Base-by-base conservation (phyloP, 1,140 invertebrate genomes). In the Kradibia gibbosae region DNA sequence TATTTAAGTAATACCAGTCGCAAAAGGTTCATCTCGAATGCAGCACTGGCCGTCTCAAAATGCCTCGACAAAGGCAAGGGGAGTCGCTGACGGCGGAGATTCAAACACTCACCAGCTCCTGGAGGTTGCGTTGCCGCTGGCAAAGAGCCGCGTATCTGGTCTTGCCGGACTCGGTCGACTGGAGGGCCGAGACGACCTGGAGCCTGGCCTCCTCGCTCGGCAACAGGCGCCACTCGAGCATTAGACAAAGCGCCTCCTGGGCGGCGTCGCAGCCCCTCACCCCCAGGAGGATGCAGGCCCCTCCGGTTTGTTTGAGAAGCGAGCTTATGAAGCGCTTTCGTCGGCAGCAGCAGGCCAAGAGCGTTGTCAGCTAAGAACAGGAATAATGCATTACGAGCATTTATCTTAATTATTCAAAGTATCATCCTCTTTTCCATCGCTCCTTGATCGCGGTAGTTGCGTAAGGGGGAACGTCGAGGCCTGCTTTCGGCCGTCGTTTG, bases 111-210 rank as follows among this genome's bases (percentile, higher is more conserved):
- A 97, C 96, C 92, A 97, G 86, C 91, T 96, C 94, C 86, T 94
- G 93, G n/a, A 97, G 93, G 86, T 95, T 95, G 82, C 94, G 92
- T 89, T 96, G 95, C 81, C 94, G 89, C 84, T 96, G 94, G 88
- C 95, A 96, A 22, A 97, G 92, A 34, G 94, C 94, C 62, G 92
- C 92, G 85, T 97, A 97, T 87, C 94, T 93, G 81, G 93, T 92
- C 85, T 94, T 94, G 11, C 96, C 96, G 22, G 93, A 92, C 17
- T 93, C 89, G 20, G 96, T 97, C 48, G 94, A 95, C 87, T 96
- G 95, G 50, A 97, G 92, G 1, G 96, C 95, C n/a, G 95, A 95
- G 28, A 96, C 95, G 82, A 96, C 94, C 90, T 97, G 95, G 82
- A 96, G 88, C 85, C 95, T 93, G 50, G 94, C 93, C 84, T 95